A percentile compares a stretch with the other conserved stretches of the same genome.
Conservation (phyloP, 2,113 vertebrate genomes). For the Cyanoderma ruficeps region DNA sequence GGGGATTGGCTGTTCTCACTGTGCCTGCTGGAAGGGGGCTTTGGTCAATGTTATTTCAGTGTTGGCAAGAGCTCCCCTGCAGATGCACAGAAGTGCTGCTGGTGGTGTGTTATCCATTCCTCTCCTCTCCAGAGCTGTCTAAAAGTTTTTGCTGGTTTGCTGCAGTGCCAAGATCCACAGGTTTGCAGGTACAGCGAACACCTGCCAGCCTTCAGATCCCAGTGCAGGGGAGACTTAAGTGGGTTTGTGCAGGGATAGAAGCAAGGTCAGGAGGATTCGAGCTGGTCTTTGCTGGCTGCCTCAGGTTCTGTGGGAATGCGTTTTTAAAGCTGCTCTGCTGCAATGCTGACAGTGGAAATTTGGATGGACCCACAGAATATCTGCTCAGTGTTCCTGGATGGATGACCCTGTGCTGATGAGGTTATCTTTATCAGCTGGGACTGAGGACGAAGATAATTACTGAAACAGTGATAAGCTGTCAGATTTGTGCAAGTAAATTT, state of each 20-base stretch:
- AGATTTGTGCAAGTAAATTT: not conserved
- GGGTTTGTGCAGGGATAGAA: not conserved
- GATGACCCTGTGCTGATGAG: not conserved
- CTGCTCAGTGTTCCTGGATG: not conserved
- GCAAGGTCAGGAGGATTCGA: not conserved
- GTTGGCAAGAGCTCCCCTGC: not conserved
- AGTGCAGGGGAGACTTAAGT: rapidly evolving
- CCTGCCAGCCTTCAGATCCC: rapidly evolving
- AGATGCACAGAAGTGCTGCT: not conserved
- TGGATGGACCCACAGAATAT: not conserved
- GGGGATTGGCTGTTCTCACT: rapidly evolving
- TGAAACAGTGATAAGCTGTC: not conserved
- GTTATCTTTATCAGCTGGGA: not conserved
- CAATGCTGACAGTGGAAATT: not conserved
- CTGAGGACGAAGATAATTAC: not conserved
- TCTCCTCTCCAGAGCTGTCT: not conserved
- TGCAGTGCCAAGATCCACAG: not conserved
- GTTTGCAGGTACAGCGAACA: not conserved
- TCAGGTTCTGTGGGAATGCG: not conserved
- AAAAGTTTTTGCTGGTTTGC: not conserved
- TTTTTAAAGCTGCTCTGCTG: not conserved
- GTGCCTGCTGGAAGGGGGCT: not conserved
- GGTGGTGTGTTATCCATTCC: not conserved
- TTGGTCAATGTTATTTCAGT: not conserved
- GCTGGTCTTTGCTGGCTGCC: not conserved